Base-by-base conservation (phyloP, 2,888 invertebrate genomes). In the Biston stratarius region DNA sequence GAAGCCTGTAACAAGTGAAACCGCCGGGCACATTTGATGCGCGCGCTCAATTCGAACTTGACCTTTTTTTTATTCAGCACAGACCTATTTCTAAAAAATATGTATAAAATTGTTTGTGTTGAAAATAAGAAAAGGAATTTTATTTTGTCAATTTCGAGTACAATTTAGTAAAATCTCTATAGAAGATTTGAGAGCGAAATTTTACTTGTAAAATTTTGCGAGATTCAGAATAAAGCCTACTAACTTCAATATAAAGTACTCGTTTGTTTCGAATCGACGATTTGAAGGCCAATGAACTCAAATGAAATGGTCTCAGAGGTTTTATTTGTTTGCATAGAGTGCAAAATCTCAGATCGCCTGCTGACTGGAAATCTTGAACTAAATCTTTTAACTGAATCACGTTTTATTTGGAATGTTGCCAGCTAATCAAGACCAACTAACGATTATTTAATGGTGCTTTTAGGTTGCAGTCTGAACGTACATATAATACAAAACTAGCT, bases 281-380 rank as follows among this genome's bases (percentile, higher is more conserved):
- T 55, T 55, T 24, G 11, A 12, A 55, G 42, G 55, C 42, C 36
- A 44, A 42, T 55, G 55, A 44, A 55, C 64, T 24, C 61, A 67
- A 70, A 70, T 64, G 62, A 61, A 67, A 67, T 36, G 40, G 12
- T 52, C 47, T 48, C 52, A 51, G 11, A 55, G 55, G 42, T 55
- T 42, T 55, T 55, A 55, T 55, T 55, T n/a, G 14, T 40, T 55
- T 7, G 12, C 1, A 12, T 24, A 8, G 33, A 55, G 33, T 42
- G 42, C 52, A 15, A 11, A 55, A 55, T 55, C 33, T 55, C 9
- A 44, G 33, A 42, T 42, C 12, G 42, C 42, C n/a, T 40, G 33
- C 55, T 44, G 55, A 40, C 55, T 55, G 24, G 42, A 24, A 55
- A 55, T 55, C 55, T 42, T 11, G 42, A 14, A 55, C 40, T 42